These are phyloP conservation scores for Portunus trituberculatus DNA, from an alignment of 1,140 invertebrate species.

Conservation along the genomic window DNA sequence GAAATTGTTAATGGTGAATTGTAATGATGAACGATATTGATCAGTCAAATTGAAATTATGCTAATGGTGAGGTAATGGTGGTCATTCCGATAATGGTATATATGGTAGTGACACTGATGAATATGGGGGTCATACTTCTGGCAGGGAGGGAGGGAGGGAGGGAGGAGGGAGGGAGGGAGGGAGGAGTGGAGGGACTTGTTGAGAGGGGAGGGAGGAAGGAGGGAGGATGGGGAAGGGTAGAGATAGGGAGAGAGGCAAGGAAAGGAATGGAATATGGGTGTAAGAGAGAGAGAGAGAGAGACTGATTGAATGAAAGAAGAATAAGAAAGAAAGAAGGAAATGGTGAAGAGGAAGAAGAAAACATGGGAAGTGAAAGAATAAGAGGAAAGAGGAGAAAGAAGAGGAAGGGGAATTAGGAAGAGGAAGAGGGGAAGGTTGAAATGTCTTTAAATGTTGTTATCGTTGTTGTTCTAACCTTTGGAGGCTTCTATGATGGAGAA, in stretches of 20 bases:
- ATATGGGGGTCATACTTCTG: not conserved
- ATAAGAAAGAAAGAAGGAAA: not conserved
- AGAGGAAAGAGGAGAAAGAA: no score
- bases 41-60: slow-evolving; percentile 15
- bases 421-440: not conserved
- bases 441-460: not conserved
- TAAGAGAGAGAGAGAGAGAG: not conserved
- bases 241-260: not conserved
- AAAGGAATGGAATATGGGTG: not conserved
- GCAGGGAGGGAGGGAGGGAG: not conserved
- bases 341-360: no score
- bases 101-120: not conserved
- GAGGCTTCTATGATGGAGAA: not conserved
- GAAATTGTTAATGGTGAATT: not conserved
- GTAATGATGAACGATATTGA: slow-evolving; percentile 1
- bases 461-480: not conserved
- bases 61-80: not conserved
- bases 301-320: no score
- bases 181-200: not conserved
- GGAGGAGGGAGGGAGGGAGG: not conserved
- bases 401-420: not conserved
- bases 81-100: not conserved
- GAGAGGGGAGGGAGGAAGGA: not conserved
- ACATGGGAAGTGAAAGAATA: no score
- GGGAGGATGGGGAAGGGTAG: not conserved